A percentile compares a stretch with the other conserved stretches of the same genome.
Conservation (phyloP, 2,797 vertebrate genomes). For the Poeciliopsis gracilis region DNA sequence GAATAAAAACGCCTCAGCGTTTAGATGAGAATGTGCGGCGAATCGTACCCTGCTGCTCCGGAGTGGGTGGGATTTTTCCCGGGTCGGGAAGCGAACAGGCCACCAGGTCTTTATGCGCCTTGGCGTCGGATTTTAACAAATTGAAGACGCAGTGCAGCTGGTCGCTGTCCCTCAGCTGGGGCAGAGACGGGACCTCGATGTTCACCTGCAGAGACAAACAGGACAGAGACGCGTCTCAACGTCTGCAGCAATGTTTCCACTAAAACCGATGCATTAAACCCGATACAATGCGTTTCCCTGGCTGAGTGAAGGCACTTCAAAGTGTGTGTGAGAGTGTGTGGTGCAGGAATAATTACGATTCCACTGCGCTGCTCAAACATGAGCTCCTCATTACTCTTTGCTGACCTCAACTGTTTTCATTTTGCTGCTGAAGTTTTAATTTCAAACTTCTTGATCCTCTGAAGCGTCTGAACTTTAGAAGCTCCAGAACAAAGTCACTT, state of each 20-base stretch:
- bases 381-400: conserved; percentile 49
- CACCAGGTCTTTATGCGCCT: conserved; percentile 26
- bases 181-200: conserved; percentile 70
- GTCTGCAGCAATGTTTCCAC: neutral
- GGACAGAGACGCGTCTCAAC: neutral
- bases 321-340: conserved; percentile 15
- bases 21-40: too few relatives aligned
- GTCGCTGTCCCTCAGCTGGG: conserved; percentile 43
- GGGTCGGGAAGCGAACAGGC: conserved; percentile 73
- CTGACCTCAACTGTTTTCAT: conserved; percentile 50
- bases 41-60: conserved; percentile 83
- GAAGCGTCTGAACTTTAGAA: neutral
- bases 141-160: conserved; percentile 64
- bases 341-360: conserved; percentile 46
- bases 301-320: conserved; percentile 16
- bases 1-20: too few relatives aligned
- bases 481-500: conserved; percentile 28
- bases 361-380: conserved; percentile 32
- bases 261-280: neutral
- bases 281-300: conserved; percentile 7
- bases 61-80: conserved; percentile 80
- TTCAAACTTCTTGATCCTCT: conserved; percentile 44
- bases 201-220: conserved; percentile 61
- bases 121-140: accelerated
- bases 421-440: conserved; percentile 53